Evolutionary conservation across 2,113 vertebrate genomes (phyloP).

Genomic region (Sminthopsis crassicaudata): DNA sequence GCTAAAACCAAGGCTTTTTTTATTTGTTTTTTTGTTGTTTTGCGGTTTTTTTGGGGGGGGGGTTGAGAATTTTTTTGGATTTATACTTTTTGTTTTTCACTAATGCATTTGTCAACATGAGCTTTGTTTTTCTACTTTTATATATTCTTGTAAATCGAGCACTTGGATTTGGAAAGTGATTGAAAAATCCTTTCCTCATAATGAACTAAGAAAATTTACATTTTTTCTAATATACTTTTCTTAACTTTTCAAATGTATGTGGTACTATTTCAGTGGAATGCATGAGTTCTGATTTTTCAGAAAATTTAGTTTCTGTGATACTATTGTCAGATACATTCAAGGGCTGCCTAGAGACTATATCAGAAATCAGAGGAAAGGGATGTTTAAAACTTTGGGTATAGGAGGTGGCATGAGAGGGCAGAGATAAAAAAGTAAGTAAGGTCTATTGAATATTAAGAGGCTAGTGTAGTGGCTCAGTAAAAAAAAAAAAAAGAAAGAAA

Average conservation of each 20-base stretch:
- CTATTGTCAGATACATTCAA: background rate
- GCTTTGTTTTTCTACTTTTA: background rate
- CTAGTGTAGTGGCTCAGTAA: background rate
- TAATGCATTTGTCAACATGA: conserved; percentile 42
- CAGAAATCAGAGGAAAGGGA: background rate
- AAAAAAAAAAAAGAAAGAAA: background rate
- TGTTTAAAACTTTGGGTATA: background rate
- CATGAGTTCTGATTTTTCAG: background rate
- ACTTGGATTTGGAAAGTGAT: conserved; percentile 32
- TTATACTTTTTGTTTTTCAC: conserved; percentile 40
- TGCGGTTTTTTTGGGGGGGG: background rate
- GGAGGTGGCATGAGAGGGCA: too few relatives aligned
- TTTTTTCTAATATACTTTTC: conserved; percentile 37
- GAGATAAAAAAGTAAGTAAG: background rate
- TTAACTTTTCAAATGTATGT: background rate
- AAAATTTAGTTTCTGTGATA: background rate
- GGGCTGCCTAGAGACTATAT: background rate
- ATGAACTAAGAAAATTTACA: background rate
- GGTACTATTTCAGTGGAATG: background rate
- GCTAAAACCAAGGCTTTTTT: conserved; percentile 16
- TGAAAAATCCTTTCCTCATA: conserved; percentile 20
- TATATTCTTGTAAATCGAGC: conserved; percentile 46
- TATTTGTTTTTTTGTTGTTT: too few relatives aligned
- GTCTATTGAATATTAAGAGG: background rate
- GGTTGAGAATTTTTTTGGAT: background rate